These are phyloP conservation scores for Brachyhypopomus gauderio DNA, from an alignment of 2,113 vertebrate species.

Conservation along the genomic window DNA sequence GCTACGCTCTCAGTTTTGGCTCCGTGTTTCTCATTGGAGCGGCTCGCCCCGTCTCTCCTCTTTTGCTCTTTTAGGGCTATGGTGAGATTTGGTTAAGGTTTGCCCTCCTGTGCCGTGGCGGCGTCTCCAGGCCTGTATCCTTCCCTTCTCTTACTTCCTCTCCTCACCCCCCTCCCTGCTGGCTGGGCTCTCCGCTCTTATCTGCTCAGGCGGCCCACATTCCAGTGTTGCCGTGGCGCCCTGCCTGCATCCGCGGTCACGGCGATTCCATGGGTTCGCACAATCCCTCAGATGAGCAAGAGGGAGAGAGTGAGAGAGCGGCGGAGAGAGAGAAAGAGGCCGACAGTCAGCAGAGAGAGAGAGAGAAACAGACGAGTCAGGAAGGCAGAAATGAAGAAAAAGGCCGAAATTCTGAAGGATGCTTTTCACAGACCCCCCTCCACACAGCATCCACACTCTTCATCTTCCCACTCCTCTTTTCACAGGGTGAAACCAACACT, in stretches of 20 bases:
- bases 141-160: constrained; percentile 36
- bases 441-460: not conserved
- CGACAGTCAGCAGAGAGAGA: constrained; percentile 46
- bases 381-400: constrained; percentile 22
- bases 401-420: not conserved
- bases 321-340: constrained; percentile 36
- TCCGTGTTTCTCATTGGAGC: constrained; percentile 66
- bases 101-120: constrained; percentile 14
- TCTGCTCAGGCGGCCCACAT: constrained; percentile 81
- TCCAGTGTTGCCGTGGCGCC: constrained; percentile 79
- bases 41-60: constrained; percentile 64
- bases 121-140: constrained; percentile 48
- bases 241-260: constrained; percentile 82
- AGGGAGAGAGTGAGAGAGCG: constrained; percentile 60
- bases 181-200: constrained; percentile 80
- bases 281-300: constrained; percentile 69
- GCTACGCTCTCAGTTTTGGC: constrained; percentile 66
- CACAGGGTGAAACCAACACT: too few relatives aligned
- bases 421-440: not conserved
- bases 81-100: too few relatives aligned
- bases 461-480: too few relatives aligned
- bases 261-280: constrained; percentile 80
- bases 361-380: constrained; percentile 51
- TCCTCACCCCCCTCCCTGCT: constrained; percentile 60
- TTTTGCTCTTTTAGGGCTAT: constrained; percentile 51